Conservation (phyloP, 2,113 vertebrate genomes). For the Silurus asotus region DNA sequence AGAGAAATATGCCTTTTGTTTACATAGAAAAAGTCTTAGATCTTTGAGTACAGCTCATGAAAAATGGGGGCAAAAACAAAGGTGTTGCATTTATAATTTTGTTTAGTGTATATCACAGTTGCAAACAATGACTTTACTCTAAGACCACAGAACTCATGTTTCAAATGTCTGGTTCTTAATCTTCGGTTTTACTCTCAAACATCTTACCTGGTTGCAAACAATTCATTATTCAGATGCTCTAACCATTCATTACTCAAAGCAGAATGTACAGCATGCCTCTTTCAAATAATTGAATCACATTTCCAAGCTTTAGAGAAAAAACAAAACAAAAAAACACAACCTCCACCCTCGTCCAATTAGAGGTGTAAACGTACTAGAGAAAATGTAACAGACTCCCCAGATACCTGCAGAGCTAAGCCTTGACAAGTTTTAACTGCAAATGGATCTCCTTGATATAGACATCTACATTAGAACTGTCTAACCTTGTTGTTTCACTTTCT, state of each 20-base stretch:
- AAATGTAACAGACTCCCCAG: constrained; percentile 3
- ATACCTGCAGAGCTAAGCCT: neutral
- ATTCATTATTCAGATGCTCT: neutral
- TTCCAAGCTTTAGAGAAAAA: neutral
- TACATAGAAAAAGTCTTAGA: no score
- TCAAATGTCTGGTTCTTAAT: neutral
- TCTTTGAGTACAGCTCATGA: no score
- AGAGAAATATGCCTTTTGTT: no score
- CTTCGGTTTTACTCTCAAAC: neutral
- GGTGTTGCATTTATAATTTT: no score
- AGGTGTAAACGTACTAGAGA: neutral
- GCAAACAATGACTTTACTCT: neutral
- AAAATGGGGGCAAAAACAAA: no score
- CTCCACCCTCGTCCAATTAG: neutral
- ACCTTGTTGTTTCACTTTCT: neutral
- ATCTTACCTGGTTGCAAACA: neutral
- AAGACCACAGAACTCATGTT: neutral
- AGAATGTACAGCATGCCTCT: neutral
- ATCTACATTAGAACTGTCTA: constrained; percentile 14
- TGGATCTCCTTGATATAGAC: constrained; percentile 2
- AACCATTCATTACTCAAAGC: neutral
- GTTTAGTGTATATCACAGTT: neutral
- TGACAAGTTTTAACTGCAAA: neutral
- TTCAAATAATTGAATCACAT: neutral
- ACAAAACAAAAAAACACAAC: neutral